Evolutionary conservation across 2,113 vertebrate species (phyloP), one percentile per base, ranked within the genome.

Genomic region (Accipiter virgatus): DNA sequence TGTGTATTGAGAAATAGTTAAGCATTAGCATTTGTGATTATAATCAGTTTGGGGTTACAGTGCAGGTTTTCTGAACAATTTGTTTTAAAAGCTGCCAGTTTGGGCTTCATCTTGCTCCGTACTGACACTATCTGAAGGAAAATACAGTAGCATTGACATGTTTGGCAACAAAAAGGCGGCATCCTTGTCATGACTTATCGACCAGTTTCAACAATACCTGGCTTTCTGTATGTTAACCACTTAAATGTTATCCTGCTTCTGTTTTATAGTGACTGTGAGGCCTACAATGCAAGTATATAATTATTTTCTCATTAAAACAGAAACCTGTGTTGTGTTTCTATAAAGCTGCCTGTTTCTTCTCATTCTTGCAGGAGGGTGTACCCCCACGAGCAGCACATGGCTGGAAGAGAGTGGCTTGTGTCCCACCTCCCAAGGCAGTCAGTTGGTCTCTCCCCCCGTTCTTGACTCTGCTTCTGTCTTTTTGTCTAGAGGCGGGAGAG

Each of bases 221-320:
- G 97, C 97, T 97, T 98, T 98, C 97, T 97, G 96, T 98, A 98
- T 99, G 98, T 99, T 99, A 99, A 99, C 98, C 98, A 99, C 98
- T 99, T 98, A 83, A 98, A 97, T 98, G 98, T 98, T 99, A 98
- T 96, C 97, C 98, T 98, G 99, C 98, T 99, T 98, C 85, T 98
- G 98, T 99, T 99, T 99, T 98, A 98, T 99, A 98, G 98, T 98
- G 98, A 98, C 98, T 99, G 98, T 99, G 99, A 98, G 98, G 98
- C 98, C 98, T 98, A 98, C 98, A 97, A 96, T 98, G 98, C 98
- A 98, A 98, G 98, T 98, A 98, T 99, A 99, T 98, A 98, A 98
- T 99, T 99, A 99, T 99, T 99, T 99, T 99, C 99, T 99, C 99
- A 99, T 99, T 99, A 99, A 99, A 99, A 98, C 97, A 93, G 98